phyloP scores from a whole-genome alignment of 2,888 invertebrate species.

The Melipona beecheii region DNA sequence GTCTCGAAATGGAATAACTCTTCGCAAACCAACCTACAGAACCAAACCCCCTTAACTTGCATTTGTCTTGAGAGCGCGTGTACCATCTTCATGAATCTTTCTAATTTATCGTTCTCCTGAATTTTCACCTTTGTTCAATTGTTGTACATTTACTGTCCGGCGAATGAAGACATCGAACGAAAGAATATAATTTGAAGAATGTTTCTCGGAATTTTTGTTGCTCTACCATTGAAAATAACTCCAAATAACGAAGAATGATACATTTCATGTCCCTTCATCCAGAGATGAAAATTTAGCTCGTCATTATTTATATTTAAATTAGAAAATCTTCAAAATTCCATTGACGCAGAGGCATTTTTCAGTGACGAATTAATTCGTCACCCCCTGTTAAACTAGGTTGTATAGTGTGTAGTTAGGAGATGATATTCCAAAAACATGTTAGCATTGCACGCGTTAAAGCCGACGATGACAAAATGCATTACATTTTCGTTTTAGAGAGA shows the following conservation, averaged over 20 bases:
- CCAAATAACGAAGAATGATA: no score
- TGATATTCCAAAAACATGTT: no score
- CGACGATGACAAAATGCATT: not conserved
- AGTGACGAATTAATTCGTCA: no score
- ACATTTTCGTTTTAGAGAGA: not conserved
- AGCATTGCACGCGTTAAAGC: no score
- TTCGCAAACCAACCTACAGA: slow-evolving; percentile 40
- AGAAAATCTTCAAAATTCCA: no score
- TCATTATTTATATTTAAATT: no score
- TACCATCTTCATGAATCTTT: slow-evolving; percentile 6
- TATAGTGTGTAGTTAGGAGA: no score
- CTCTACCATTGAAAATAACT: not conserved
- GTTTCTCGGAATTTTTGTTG: not conserved
- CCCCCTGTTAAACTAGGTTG: no score
- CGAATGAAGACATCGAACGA: not conserved
- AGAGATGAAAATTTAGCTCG: no score
- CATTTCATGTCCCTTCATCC: no score
- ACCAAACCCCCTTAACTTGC: slow-evolving; percentile 29
- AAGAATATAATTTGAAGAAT: not conserved
- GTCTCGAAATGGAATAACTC: slow-evolving; percentile 53
- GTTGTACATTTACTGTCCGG: not conserved
- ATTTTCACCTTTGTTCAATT: not conserved
- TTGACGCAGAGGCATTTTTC: no score
- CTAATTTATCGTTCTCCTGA: not conserved
- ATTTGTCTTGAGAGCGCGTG: slow-evolving; percentile 23